phyloP scores from a whole-genome alignment of 2,113 vertebrate species.

The Apus apus region DNA sequence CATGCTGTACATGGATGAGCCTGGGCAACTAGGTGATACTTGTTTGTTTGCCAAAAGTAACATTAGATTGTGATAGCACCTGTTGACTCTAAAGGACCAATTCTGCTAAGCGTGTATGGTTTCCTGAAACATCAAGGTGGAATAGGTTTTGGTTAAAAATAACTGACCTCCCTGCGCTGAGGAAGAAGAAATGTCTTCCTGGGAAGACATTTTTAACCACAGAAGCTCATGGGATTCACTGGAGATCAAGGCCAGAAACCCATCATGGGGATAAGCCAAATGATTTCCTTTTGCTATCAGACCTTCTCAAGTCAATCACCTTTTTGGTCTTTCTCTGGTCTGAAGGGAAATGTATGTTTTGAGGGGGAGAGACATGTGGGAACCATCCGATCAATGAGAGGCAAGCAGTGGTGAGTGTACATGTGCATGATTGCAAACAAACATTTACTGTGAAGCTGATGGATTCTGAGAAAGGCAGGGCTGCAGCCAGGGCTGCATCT shows the following conservation, averaged over 20 bases:
- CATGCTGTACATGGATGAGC: conserved; percentile 8
- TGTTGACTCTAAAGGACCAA: background rate
- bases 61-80: background rate
- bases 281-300: conserved; percentile 22
- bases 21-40: conserved; percentile 41
- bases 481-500: background rate
- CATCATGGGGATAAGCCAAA: background rate
- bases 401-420: fast-evolving
- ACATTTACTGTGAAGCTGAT: background rate
- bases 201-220: background rate
- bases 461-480: conserved; percentile 50
- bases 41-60: conserved; percentile 49
- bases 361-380: background rate
- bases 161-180: background rate
- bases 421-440: background rate
- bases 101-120: conserved; percentile 34
- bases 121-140: background rate
- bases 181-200: background rate
- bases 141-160: conserved; percentile 17
- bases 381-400: background rate
- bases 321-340: background rate
- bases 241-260: conserved; percentile 15
- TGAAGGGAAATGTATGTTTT: background rate
- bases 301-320: background rate
- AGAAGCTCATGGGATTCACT: background rate